These are phyloP conservation scores for Rhizoglyphus robini DNA, from an alignment of 1,140 invertebrate genomes.

Conservation along the genomic window DNA sequence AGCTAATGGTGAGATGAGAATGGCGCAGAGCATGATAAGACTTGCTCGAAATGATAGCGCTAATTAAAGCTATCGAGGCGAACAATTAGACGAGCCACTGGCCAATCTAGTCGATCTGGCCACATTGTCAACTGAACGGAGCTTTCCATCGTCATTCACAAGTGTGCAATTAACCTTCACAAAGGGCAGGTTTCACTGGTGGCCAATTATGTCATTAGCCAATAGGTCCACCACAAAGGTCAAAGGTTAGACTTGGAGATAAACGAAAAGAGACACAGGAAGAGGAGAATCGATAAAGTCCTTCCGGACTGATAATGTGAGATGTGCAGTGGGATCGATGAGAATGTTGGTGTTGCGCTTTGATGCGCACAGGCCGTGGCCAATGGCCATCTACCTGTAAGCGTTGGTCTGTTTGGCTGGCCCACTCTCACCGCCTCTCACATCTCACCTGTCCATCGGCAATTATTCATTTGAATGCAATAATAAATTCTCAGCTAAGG, in stretches of 20 bases:
- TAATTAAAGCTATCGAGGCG: too few relatives aligned
- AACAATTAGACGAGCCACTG: too few relatives aligned
- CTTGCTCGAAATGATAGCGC: too few relatives aligned
- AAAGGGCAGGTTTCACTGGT: too few relatives aligned
- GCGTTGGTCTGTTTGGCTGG: too few relatives aligned
- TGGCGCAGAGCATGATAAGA: too few relatives aligned
- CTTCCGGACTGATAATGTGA: too few relatives aligned
- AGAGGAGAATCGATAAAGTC: background rate
- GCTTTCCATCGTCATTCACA: too few relatives aligned
- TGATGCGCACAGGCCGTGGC: background rate
- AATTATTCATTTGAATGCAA: background rate
- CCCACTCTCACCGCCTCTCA: background rate
- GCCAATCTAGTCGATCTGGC: too few relatives aligned
- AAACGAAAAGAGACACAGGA: background rate
- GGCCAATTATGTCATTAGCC: conserved; percentile 9
- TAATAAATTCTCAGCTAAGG: background rate
- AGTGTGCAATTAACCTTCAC: too few relatives aligned
- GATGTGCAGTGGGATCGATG: too few relatives aligned
- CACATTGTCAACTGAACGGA: too few relatives aligned
- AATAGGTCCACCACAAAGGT: background rate
- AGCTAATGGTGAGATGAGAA: background rate
- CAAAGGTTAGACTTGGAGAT: background rate
- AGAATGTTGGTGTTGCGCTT: background rate
- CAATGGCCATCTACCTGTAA: background rate
- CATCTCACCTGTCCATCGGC: conserved; percentile 10